phyloP scores from a whole-genome alignment of 1,140 invertebrate species.

The Panulirus ornatus region DNA sequence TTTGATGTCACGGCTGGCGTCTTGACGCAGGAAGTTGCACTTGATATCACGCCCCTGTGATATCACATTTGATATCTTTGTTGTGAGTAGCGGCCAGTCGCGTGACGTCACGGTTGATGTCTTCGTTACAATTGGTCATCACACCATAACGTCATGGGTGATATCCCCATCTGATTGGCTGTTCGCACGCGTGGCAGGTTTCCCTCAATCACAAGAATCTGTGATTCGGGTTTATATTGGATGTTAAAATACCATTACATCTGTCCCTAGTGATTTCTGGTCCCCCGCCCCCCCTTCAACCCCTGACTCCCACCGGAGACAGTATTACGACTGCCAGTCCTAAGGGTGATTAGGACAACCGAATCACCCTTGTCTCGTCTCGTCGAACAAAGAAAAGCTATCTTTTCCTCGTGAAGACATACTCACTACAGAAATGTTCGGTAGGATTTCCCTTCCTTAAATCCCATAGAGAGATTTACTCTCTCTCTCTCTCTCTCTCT shows the following conservation, averaged over 20 bases:
- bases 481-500: neutral
- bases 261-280: neutral
- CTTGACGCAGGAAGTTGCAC: no score
- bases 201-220: neutral
- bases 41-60: no score
- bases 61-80: neutral
- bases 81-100: no score
- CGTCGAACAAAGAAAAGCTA: no score
- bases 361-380: no score
- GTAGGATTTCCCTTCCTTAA: neutral
- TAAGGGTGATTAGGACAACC: no score
- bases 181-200: neutral
- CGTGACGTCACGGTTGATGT: neutral
- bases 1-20: no score
- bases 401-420: no score
- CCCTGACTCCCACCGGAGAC: no score
- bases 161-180: neutral
- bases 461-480: neutral
- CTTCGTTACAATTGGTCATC: neutral
- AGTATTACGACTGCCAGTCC: no score
- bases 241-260: neutral
- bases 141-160: neutral
- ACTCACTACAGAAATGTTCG: no score
- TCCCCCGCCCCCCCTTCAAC: neutral
- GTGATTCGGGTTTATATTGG: neutral